Evolutionary conservation across 2,888 invertebrate genomes (phyloP), one percentile per base, ranked within the genome.

Genomic region (Lissonota sp.): DNA sequence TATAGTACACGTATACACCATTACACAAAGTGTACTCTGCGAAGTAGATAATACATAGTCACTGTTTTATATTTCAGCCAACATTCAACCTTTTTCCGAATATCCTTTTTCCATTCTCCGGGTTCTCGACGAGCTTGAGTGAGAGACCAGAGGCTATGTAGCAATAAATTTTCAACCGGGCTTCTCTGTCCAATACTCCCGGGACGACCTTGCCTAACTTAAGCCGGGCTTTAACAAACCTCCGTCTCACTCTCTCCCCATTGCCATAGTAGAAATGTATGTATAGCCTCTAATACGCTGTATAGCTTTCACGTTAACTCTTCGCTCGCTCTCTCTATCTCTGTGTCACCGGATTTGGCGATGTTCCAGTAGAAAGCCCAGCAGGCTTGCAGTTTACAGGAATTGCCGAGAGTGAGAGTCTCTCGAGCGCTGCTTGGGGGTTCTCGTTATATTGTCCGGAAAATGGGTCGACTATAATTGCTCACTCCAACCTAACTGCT

Each of bases 391-490:
- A 75, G 75, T 75, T 69, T 81, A 72, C 78, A 67, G 78, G 49
- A 58, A 67, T 71, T 75, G 58, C 16, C 37, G 74, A 67, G 71
- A 67, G 82, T 57, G 74, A 70, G 81, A 74, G 55, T 62, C 57
- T 55, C 51, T 26, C 51, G 37, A 71, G 60, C 73, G 16, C 69
- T 46, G n/a, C n/a, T n/a, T n/a, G 58, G 53, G 88, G 86, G 12
- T 14, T 26, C 88, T 89, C 87, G 90, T 90, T 90, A 91, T 75
- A 82, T 91, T 90, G 90, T 90, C 88, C 85, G 89, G 89, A 89
- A 91, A 91, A 91, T 91, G 87, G 91, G 91, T 91, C 91, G 90
- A 86, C 87, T 88, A 87, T 91, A 90, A 91, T 91, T 91, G 90
- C 90, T 81, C 88, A 83, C 71, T 76, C 80, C 55, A 51, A 78